Base-by-base conservation (phyloP, 2,888 invertebrate genomes). In the Agonopterix heracliana region DNA sequence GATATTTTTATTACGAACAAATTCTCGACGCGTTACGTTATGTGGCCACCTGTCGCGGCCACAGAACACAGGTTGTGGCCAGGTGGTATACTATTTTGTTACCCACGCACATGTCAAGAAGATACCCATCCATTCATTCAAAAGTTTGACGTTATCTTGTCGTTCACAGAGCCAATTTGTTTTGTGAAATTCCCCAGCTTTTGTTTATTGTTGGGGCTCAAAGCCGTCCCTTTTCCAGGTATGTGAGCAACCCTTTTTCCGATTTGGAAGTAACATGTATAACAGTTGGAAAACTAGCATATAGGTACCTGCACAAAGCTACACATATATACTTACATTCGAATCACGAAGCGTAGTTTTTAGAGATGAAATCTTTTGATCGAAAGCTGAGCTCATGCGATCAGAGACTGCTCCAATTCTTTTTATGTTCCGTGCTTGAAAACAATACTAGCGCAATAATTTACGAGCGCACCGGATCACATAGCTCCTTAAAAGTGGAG, bases 1-100 rank as follows among this genome's bases (percentile, higher is more conserved):
- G 64, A 72, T 72, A 68, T 57, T 68, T 78, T 71, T 62, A 75
- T 71, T 57, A 61, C 52, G 60, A 57, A 53, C 60, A 69, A 71
- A 66, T 57, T 59, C 61, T 62, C 63, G 26, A 51, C 66, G 56
- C 59, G 60, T 51, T 46, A 49, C 42, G 42, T 45, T n/a, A n/a
- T n/a, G 14, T 2, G 14, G 14, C 2, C 14, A 2, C 14, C 14
- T 14, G 14, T 14, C 14, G 14, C 14, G 14, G 14, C 14, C 14
- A 14, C 14, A 1, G 14, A 14, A 14, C 14, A 14, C 14, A 1
- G 14, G 14, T 14, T 14, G 14, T 14, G 14, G 14, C 14, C n/a
- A n/a, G n/a, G n/a, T n/a, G n/a, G n/a, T n/a, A n/a, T n/a, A n/a
- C n/a, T n/a, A n/a, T n/a, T n/a, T 17, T 17, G 17, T 17, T 26